Evolutionary conservation across 1,140 invertebrate genomes (phyloP), one percentile per base, ranked within the genome.

Genomic region (Copidosoma floridanum): DNA sequence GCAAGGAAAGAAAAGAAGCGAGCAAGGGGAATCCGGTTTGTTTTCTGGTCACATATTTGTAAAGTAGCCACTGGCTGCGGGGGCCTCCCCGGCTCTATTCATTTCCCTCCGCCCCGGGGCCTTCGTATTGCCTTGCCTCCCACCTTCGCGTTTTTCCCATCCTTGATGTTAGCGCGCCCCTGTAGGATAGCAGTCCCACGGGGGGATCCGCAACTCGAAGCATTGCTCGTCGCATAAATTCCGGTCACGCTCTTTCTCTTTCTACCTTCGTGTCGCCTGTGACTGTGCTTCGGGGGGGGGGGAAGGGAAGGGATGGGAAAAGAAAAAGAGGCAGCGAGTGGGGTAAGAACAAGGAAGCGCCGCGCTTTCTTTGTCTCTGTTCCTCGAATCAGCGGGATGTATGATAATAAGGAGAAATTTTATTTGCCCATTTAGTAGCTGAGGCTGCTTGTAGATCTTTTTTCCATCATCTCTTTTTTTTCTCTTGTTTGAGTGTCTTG

Each of bases 21-120:
- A n/a, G 38, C 29, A 10, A 32, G 38, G 50, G 48, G 65, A 53
- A 50, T 62, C 60, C 53, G 65, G 61, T 73, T 68, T 73, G 68
- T 73, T 75, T 75, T 75, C 73, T 68, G 67, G 73, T 74, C 73
- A 75, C 73, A 75, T 74, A 75, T 75, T 72, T 72, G 72, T 72
- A 75, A 75, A 75, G 70, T 73, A 75, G 66, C 72, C 65, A 40
- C 63, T 32, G 29, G n/a, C n/a, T n/a, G n/a, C n/a, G n/a, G n/a
- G n/a, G 65, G 65, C n/a, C n/a, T n/a, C n/a, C n/a, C 66, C 59
- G 58, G 68, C 65, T 73, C 72, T 72, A 75, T 75, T 75, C 72
- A 74, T 75, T 75, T 72, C 71, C 69, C 69, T 61, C 51, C 43
- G 44, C 44, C 20, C 48, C 32, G 11, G 26, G 37, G 38, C 27